These are phyloP conservation scores for Papilio demoleus DNA, from an alignment of 2,888 invertebrate species.

Conservation along the genomic window DNA sequence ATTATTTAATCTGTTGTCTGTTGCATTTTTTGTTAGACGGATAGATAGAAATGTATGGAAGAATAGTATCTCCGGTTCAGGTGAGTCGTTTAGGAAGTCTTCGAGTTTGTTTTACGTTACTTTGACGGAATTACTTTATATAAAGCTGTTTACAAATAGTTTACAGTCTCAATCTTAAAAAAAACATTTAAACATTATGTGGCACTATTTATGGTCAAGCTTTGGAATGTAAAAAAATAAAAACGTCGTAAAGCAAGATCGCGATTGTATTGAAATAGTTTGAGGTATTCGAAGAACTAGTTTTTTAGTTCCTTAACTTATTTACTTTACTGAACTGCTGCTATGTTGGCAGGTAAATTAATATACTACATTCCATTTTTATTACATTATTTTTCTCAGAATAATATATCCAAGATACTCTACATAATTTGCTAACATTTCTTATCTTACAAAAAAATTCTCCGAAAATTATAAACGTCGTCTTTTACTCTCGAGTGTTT, in stretches of 20 bases:
- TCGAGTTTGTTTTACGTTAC: too few relatives aligned
- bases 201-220: not conserved
- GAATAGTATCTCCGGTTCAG: too few relatives aligned
- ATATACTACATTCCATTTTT: slow-evolving; percentile 14
- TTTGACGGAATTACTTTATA: too few relatives aligned
- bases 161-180: not conserved
- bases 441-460: not conserved
- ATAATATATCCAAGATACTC: not conserved
- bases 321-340: not conserved
- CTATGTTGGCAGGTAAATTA: slow-evolving; percentile 9
- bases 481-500: not conserved
- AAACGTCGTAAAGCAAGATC: not conserved
- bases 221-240: slow-evolving; percentile 6
- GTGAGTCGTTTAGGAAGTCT: too few relatives aligned
- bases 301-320: slow-evolving; percentile 6
- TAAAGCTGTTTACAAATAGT: too few relatives aligned
- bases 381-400: not conserved
- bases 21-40: too few relatives aligned
- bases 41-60: too few relatives aligned
- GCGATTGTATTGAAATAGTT: slow-evolving; percentile 13
- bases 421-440: not conserved
- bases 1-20: too few relatives aligned
- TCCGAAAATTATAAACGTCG: too few relatives aligned
- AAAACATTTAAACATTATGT: not conserved
- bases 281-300: slow-evolving; percentile 10